A percentile compares a stretch with the other conserved stretches of the same genome.
These are phyloP conservation scores for Danio jaintianensis DNA, from an alignment of 2,797 vertebrate genomes.

Conservation along the genomic window DNA sequence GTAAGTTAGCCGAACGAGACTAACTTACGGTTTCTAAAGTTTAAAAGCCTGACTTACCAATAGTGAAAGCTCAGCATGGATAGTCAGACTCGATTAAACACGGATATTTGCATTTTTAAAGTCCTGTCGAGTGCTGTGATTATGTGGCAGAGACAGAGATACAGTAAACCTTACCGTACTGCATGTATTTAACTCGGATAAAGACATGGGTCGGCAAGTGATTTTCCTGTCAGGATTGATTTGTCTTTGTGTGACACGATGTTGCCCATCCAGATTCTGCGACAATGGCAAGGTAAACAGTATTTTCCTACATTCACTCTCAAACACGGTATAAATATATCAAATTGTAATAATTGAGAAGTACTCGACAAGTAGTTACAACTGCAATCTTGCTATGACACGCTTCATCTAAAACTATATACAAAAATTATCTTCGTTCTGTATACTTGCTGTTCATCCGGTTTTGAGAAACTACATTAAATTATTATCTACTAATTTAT, in stretches of 20 bases:
- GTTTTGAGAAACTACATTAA: not conserved
- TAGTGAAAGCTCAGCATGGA: slow-evolving; percentile 15
- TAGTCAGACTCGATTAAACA: not conserved
- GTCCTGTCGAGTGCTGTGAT: not conserved
- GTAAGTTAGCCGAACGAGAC: not conserved
- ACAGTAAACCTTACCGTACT: slow-evolving; percentile 12
- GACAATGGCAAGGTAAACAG: slow-evolving; percentile 76
- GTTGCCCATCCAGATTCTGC: slow-evolving; percentile 58
- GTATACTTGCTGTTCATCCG: not conserved
- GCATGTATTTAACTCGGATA: slow-evolving; percentile 3
- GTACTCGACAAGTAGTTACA: too few species aligned
- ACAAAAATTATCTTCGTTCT: too few species aligned
- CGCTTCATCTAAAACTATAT: not conserved
- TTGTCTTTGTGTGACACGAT: slow-evolving; percentile 61
- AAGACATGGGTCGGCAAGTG: slow-evolving; percentile 45
- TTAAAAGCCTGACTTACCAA: not conserved
- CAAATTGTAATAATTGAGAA: not conserved
- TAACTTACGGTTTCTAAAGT: not conserved
- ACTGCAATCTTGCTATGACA: not conserved
- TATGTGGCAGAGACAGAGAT: slow-evolving; percentile 19
- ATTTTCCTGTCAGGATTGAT: slow-evolving; percentile 63
- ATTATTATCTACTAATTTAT: not conserved
- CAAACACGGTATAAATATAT: not conserved
- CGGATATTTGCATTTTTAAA: not conserved
- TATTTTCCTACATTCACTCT: not conserved